Evolutionary conservation across 2,888 invertebrate genomes (phyloP), one percentile per base, ranked within the genome.

Genomic region (Lydus trimaculatus): DNA sequence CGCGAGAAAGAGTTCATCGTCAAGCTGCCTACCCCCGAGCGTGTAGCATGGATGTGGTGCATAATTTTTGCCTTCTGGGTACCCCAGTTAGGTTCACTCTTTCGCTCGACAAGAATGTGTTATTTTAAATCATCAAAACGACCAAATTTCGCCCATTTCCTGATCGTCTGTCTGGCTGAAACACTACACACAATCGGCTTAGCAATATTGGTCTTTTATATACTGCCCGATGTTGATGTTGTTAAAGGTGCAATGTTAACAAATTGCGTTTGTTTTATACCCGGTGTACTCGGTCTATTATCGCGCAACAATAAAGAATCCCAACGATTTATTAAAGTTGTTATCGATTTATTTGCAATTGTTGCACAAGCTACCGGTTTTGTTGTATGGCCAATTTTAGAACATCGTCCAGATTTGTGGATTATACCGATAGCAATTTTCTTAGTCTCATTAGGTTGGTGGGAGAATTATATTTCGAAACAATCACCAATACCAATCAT

Each of bases 191-290:
- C 95, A 0, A 87, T 95, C 67, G 99, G 99, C 33, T 86, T 97
- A 74, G 95, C 93, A 0, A 84, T 98, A 52, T 88, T 99, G 74
- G 92, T 96, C 79, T 96, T 97, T 84, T 90, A 92, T 72, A 91
- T 98, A 60, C 88, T 99, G 62, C 98, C 99, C 0, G 93, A 96
- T 81, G 85, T 98, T 76, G 97, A 99, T 85, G 95, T 96, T 6
- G 93, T 98, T 65, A 95, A 96, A 84, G 98, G 97, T 56, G 95
- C 97, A 43, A 97, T 98, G 96, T 87, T 99, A 74, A 97, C 97
- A 31, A 98, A 97, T 84, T 97, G 97, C 79, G 90, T 98, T 65
- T 98, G 97, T 84, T 92, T 98, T 77, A 88, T 98, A 56, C 99
- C 99, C 2, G 94, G 93, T 20, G 86, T 91, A 66, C 85, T 90